A percentile compares a stretch with the other conserved stretches of the same genome.
Evolutionary conservation across 2,797 vertebrate genomes (phyloP).

Genomic region (Amniataba percoides): DNA sequence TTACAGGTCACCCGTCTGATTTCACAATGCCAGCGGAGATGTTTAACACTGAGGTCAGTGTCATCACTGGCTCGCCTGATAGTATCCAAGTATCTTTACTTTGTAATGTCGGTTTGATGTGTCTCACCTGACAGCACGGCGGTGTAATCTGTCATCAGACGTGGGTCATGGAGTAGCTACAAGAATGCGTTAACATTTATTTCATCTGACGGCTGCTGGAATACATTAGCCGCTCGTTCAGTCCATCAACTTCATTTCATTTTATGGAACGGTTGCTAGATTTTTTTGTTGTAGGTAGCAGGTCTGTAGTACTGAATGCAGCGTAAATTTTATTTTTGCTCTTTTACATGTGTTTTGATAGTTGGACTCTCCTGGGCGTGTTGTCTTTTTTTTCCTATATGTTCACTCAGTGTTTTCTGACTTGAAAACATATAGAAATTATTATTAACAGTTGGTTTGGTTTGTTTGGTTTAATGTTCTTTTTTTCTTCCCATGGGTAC

Average conservation of each 20-base stretch:
- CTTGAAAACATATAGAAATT: slow-evolving; percentile 1
- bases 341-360: background rate
- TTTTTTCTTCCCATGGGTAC: slow-evolving; percentile 11
- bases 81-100: slow-evolving; percentile 33
- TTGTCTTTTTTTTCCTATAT: background rate
- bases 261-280: background rate
- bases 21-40: slow-evolving; percentile 38
- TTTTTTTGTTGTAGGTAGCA: background rate
- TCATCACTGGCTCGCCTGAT: slow-evolving; percentile 30
- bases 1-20: slow-evolving; percentile 59
- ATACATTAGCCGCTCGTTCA: slow-evolving; percentile 17
- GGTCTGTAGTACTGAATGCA: background rate
- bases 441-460: slow-evolving; percentile 12
- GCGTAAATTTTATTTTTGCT: background rate
- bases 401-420: slow-evolving; percentile 25
- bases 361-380: background rate
- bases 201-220: slow-evolving; percentile 28
- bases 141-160: slow-evolving; percentile 22
- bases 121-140: slow-evolving; percentile 23
- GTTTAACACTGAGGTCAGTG: slow-evolving; percentile 65
- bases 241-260: slow-evolving; percentile 12
- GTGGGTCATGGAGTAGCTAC: slow-evolving; percentile 13
- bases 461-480: no score
- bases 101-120: slow-evolving; percentile 28
- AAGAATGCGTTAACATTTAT: slow-evolving; percentile 32